Base-by-base conservation (phyloP, 2,797 vertebrate species). In the Scomberomorus guttatus region DNA sequence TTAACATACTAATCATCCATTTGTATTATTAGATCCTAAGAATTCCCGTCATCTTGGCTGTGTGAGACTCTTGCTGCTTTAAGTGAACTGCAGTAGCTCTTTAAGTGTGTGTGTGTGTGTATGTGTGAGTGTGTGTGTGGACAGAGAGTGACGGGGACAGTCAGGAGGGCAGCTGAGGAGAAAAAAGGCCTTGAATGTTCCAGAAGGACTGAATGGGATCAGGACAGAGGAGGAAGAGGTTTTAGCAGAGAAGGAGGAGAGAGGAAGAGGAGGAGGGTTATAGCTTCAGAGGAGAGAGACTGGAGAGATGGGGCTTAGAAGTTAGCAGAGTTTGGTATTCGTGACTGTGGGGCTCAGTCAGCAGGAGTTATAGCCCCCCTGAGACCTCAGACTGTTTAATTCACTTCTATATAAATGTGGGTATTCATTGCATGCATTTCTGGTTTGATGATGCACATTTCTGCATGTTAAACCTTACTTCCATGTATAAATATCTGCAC, bases 271-370 rank as follows among this genome's bases (percentile, higher is more conserved):
- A 71, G 48, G 77, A 61, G 80, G 77, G 80, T 89, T 90, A 78
- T 37, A 77, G 79, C 90, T 89, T 91, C 84, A 87, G 80, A 90
- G 72, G 82, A 80, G 73, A 71, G 46, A 72, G 78, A 80, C 78
- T 58, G 76, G 65, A 82, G 86, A 86, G 78, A 89, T 20, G 71
- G 37, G 81, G 87, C 86, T 92, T 88, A 93, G 80, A 90, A 90
- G 88, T 88, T 81, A 60, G 79, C 82, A 88, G 80, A 89, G 81
- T 90, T 89, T 87, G 89, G 64, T 87, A 72, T 88, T 85, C 75
- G 78, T 90, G 91, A 90, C 86, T 82, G 75, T 81, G 81, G 84
- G 81, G 79, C 83, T 92, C 89, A 89, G 83, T 81, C 81, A 81
- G 89, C 87, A 68, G 86, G 88, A 90, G 89, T 73, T 82, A 54